phyloP scores from a whole-genome alignment of 2,797 vertebrate species.

The Gadopsis bispinosus region DNA sequence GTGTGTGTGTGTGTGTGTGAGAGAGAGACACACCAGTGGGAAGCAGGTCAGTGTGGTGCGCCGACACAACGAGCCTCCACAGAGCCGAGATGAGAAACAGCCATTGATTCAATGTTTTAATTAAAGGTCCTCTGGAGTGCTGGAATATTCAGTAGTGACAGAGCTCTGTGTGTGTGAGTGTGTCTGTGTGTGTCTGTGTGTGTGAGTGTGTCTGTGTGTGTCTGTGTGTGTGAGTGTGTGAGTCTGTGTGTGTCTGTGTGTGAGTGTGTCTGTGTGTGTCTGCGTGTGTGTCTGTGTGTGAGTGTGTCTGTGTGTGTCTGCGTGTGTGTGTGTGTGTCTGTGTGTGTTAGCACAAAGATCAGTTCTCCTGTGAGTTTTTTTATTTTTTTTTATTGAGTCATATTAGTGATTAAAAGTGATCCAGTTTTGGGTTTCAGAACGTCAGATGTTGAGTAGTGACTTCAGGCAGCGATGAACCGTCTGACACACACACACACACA shows the following conservation, averaged over 20 bases:
- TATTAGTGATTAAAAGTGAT: background rate
- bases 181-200: slow-evolving; percentile 9
- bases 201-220: background rate
- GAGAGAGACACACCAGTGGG: slow-evolving; percentile 3
- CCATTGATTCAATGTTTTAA: slow-evolving; percentile 65
- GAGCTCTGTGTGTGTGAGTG: slow-evolving; percentile 7
- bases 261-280: background rate
- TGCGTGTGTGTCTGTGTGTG: slow-evolving; percentile 27
- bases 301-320: slow-evolving; percentile 10
- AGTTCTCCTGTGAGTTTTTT: background rate
- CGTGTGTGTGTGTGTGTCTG: background rate
- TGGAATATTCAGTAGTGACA: slow-evolving; percentile 16
- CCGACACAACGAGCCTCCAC: slow-evolving; percentile 28
- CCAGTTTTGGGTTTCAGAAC: background rate
- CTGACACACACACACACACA: too few relatives aligned
- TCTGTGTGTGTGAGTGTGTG: slow-evolving; percentile 17
- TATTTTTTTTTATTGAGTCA: too few relatives aligned
- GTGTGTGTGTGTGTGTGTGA: slow-evolving; percentile 5
- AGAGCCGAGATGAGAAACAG: slow-evolving; percentile 34
- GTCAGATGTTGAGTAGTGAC: background rate
- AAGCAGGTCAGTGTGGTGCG: slow-evolving; percentile 37
- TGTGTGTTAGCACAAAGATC: background rate
- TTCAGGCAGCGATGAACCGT: background rate
- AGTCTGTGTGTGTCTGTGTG: slow-evolving; percentile 7
- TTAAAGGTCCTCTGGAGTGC: slow-evolving; percentile 45